Percentiles rank a stretch among this genome's conserved stretches.
These are phyloP conservation scores for Brenthis ino DNA, from an alignment of 2,888 invertebrate species.

Conservation along the genomic window DNA sequence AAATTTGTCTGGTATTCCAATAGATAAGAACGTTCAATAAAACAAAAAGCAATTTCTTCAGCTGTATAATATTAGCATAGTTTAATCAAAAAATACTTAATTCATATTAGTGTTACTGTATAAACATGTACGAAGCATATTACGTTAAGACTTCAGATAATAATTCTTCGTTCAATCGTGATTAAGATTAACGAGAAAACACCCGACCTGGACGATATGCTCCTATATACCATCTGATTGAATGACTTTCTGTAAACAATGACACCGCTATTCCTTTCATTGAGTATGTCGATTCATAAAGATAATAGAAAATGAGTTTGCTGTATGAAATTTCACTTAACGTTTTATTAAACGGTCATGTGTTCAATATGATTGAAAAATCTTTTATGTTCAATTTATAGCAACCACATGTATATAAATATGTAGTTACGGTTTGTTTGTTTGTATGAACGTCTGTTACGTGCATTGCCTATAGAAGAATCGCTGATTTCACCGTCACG, in stretches of 20 bases:
- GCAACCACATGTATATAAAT: too few relatives aligned
- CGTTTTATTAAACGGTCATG: conserved; percentile 21
- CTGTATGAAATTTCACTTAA: conserved; percentile 32
- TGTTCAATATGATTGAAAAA: conserved; percentile 6
- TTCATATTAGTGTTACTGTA: too few relatives aligned
- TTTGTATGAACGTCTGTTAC: too few relatives aligned
- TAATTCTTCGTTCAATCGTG: conserved; percentile 53
- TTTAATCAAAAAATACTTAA: too few relatives aligned
- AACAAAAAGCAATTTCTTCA: too few relatives aligned
- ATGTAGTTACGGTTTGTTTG: too few relatives aligned
- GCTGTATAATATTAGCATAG: too few relatives aligned
- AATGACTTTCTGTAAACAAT: conserved; percentile 76
- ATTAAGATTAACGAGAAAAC: conserved; percentile 72
- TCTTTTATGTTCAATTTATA: background rate
- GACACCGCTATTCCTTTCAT: conserved; percentile 60
- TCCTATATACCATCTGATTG: conserved; percentile 68
- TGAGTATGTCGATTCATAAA: conserved; percentile 45
- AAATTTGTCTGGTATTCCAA: too few relatives aligned
- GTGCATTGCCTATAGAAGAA: too few relatives aligned
- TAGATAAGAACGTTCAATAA: too few relatives aligned
- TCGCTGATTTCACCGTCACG: too few relatives aligned
- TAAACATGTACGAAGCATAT: background rate
- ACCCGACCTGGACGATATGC: conserved; percentile 64
- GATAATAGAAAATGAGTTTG: conserved; percentile 53
- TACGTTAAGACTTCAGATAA: conserved; percentile 40